Evolutionary conservation across 64 coral and sea anemone genomes (phyloP).

Genomic region (Montipora efflorescens): DNA sequence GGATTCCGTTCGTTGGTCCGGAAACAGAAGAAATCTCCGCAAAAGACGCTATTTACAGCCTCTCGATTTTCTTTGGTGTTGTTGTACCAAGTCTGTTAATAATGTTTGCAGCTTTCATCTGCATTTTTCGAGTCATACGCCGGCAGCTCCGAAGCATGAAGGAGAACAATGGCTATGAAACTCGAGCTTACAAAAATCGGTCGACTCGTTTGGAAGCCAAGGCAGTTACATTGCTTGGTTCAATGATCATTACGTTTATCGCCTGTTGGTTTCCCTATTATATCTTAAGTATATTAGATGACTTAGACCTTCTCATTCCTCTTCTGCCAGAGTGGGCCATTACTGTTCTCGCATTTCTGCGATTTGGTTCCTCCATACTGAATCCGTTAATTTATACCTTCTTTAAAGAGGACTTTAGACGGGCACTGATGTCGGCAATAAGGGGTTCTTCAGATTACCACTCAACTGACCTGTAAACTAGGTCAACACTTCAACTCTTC

Average conservation of each 20-base stretch:
- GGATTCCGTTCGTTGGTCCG: slow-evolving; percentile 44
- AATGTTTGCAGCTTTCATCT: slow-evolving; percentile 51
- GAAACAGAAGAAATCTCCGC: background rate
- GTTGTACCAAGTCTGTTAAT: slow-evolving; percentile 60
- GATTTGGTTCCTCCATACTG: slow-evolving; percentile 66
- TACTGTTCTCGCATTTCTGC: slow-evolving; percentile 63
- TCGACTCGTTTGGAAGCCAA: slow-evolving; percentile 62
- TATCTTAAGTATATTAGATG: slow-evolving; percentile 50
- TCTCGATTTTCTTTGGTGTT: slow-evolving; percentile 59
- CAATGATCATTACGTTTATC: slow-evolving; percentile 79
- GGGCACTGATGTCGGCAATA: slow-evolving; percentile 2
- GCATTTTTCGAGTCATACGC: slow-evolving; percentile 71
- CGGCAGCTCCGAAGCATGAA: slow-evolving; percentile 73
- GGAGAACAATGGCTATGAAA: slow-evolving; percentile 45
- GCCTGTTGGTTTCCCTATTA: slow-evolving; percentile 87
- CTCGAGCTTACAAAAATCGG: slow-evolving; percentile 23
- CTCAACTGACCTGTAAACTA: background rate
- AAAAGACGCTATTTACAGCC: slow-evolving; percentile 72
- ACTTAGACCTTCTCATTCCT: slow-evolving; percentile 47
- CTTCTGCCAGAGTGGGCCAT: slow-evolving; percentile 41
- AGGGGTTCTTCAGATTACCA: background rate
- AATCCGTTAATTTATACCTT: slow-evolving; percentile 92
- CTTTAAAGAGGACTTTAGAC: slow-evolving; percentile 90
- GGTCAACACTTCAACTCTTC: background rate
- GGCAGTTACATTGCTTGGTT: slow-evolving; percentile 73